Base-by-base conservation (phyloP, 2,888 invertebrate genomes). In the Apamea epomidion region DNA sequence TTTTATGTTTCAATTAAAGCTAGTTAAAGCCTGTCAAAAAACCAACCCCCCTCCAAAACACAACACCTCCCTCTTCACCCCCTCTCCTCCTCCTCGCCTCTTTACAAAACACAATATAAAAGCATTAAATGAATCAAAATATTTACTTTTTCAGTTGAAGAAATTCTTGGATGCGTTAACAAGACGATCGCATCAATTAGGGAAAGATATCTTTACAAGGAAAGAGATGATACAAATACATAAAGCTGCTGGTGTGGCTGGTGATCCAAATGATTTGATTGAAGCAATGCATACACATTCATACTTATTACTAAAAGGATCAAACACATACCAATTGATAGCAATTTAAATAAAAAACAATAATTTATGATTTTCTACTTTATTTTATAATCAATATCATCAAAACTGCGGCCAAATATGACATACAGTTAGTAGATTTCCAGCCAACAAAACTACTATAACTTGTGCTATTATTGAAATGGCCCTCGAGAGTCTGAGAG, bases 211-310 rank as follows among this genome's bases (percentile, higher is more conserved):
- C 64, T 99, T 99, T 93, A 98, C 98, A 4, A 96, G 97, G 76
- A 97, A 98, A 76, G 99, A 99, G 95, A 97, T 99, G 90, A 98
- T 98, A 92, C 97, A 98, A 91, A 97, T 99, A 76, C 98, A 98
- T 48, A 96, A 97, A 89, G 97, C 97, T 14, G 97, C 97, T 0
- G 98, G 98, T 5, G 97, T 99, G 65, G 93, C 97, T 0, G 97
- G 97, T 1, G 98, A 98, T 91, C 97, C 98, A 86, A 97, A 97
- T 72, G 97, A 98, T 85, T 97, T 99, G 72, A 97, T 99, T 75
- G 98, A 98, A 87, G 97, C 98, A 60, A 97, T 99, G 88, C 99
- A 99, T 93, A 97, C 98, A 90, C 98, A 99, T 93, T 99, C 99
- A 18, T 98, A 98, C 95, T 96, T 99, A 86, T 96, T 99, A 86